Base-by-base conservation (phyloP, 1,140 invertebrate species). In the Zophobas atratus region DNA sequence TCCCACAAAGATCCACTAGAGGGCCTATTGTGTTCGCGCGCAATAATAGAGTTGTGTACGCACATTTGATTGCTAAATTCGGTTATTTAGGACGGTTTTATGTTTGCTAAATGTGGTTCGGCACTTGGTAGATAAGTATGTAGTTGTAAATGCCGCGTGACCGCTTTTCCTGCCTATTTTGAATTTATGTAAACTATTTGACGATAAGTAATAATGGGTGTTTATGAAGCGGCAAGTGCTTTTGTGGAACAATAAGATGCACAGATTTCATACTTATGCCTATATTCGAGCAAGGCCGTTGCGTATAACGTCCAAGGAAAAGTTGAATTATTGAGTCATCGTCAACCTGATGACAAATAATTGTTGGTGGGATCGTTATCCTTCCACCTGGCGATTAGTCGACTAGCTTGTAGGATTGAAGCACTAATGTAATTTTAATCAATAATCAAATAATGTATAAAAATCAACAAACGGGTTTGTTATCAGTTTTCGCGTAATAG, bases 271-370 rank as follows among this genome's bases (percentile, higher is more conserved):
- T n/a, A 51, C 20, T 4, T 6, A 67, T 67, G 41, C 3, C 60
- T 43, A 39, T 67, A 43, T 67, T n/a, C 6, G 38, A 20, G 8
- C 57, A 63, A 63, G 57, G 57, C 39, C 57, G 57, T 63, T 63
- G n/a, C 39, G 34, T 63, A 8, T 36, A 63, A 1, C 43, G 57
- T 39, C 57, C 36, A 63, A 63, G 57, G 57, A 63, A 63, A 63
- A 63, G 57, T 63, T 39, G 57, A 41, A 38, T 63, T 63, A 63
- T 41, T 63, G 57, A 63, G 57, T 63, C 57, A 63, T 36, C 57
- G 36, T 36, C 43, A 38, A 38, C 35, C n/a, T 63, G 38, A 63
- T 63, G 57, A 63, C 57, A 63, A 63, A 67, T 67, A 43, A 41
- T 67, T 20, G 33, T 41, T 43, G 60, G n/a, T 48, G 56, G 56